Evolutionary conservation across 2,113 vertebrate genomes (phyloP).

Genomic region (Cynoglossus semilaevis): DNA sequence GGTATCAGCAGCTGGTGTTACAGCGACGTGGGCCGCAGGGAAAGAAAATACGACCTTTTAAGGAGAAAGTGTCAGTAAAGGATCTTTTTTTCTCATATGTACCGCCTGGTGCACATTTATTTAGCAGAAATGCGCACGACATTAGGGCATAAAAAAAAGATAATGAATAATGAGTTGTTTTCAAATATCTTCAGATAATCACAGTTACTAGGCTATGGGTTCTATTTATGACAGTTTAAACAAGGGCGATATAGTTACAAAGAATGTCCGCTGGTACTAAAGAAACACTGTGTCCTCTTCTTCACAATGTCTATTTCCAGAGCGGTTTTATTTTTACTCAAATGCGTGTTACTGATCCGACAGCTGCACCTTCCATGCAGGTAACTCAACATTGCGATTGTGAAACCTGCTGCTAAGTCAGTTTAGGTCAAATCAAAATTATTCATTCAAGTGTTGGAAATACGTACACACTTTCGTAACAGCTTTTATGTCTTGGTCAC

Average conservation of each 20-base stretch:
- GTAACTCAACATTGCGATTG: not conserved
- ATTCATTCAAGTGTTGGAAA: no score
- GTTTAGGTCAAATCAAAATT: no score
- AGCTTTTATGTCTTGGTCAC: no score
- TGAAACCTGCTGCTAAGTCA: no score
- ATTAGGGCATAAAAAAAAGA: not conserved
- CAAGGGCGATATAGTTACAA: not conserved
- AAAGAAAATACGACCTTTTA: not conserved
- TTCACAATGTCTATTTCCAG: not conserved
- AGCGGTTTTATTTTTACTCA: not conserved
- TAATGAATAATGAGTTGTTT: not conserved
- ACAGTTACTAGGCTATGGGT: not conserved
- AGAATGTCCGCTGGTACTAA: not conserved
- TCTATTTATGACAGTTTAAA: not conserved
- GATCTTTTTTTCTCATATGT: no score
- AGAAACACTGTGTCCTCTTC: not conserved
- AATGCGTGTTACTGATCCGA: not conserved
- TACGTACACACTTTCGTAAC: no score
- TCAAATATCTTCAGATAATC: not conserved
- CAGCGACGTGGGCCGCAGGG: not conserved
- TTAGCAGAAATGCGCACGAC: no score
- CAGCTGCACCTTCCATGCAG: not conserved
- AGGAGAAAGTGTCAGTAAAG: not conserved
- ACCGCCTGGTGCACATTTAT: no score
- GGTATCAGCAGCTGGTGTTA: conserved; percentile 5